These are phyloP conservation scores for Brachirus orientalis DNA, from an alignment of 2,113 vertebrate species.

Conservation along the genomic window DNA sequence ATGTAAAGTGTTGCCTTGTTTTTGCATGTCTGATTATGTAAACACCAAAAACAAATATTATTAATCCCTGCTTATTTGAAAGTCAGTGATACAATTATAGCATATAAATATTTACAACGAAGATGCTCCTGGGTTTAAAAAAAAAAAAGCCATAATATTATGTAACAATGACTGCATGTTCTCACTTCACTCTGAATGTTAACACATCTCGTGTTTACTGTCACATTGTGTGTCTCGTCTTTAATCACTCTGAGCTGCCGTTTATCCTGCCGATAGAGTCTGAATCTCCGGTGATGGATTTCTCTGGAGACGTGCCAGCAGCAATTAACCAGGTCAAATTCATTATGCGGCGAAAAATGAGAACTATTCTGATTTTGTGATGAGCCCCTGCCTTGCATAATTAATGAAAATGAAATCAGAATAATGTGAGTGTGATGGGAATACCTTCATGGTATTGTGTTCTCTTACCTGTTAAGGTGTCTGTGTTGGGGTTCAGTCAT, in stretches of 20 bases:
- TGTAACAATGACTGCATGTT: background rate
- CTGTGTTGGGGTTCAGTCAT: slow-evolving; percentile 1
- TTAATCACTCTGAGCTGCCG: slow-evolving; percentile 23
- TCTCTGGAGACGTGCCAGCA: slow-evolving; percentile 37
- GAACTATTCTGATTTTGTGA: slow-evolving; percentile 50
- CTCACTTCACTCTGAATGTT: background rate
- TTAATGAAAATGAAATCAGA: slow-evolving; percentile 18
- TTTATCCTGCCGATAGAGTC: slow-evolving; percentile 52
- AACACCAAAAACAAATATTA: too few species aligned
- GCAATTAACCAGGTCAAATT: slow-evolving; percentile 65
- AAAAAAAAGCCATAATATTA: too few species aligned
- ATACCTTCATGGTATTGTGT: background rate
- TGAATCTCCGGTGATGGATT: slow-evolving; percentile 51
- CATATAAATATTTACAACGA: too few species aligned
- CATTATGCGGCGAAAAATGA: slow-evolving; percentile 61
- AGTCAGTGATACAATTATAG: too few species aligned
- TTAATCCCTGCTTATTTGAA: too few species aligned
- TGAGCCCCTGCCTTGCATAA: slow-evolving; percentile 30
- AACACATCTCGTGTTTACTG: slow-evolving; percentile 10
- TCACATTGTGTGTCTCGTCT: slow-evolving; percentile 20
- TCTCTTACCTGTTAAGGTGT: slow-evolving; percentile 61
- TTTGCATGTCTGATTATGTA: too few species aligned
- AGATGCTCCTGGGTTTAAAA: too few species aligned
- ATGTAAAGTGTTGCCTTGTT: too few species aligned
- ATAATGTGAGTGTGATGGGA: slow-evolving; percentile 2